A percentile compares a stretch with the other conserved stretches of the same genome.
Evolutionary conservation across 2,888 invertebrate species (phyloP).

Genomic region (Esperia sulphurella): DNA sequence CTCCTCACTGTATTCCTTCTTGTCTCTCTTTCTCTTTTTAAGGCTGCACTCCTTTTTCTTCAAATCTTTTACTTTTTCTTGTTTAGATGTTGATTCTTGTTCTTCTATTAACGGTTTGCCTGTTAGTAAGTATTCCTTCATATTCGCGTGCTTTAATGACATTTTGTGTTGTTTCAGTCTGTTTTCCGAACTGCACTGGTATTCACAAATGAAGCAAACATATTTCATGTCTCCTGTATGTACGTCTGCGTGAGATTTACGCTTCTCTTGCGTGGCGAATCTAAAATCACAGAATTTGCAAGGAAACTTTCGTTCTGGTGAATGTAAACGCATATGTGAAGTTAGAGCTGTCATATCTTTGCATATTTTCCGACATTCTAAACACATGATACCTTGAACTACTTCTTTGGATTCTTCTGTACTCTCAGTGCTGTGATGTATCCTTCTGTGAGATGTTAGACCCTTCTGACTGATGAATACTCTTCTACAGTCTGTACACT

Average conservation of each 20-base stretch:
- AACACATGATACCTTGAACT: slow-evolving; percentile 56
- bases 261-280: slow-evolving; percentile 61
- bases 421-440: slow-evolving; percentile 53
- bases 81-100: slow-evolving; percentile 38
- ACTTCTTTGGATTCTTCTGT: slow-evolving; percentile 41
- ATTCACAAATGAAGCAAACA: slow-evolving; percentile 71
- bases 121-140: slow-evolving; percentile 59
- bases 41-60: slow-evolving; percentile 36
- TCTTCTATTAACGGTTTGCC: slow-evolving; percentile 48
- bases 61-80: slow-evolving; percentile 28
- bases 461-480: slow-evolving; percentile 64
- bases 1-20: slow-evolving; percentile 14
- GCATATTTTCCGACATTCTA: slow-evolving; percentile 67
- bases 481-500: slow-evolving; percentile 61
- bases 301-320: slow-evolving; percentile 58
- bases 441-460: slow-evolving; percentile 56
- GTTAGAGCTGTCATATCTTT: slow-evolving; percentile 57
- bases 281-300: slow-evolving; percentile 71
- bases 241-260: slow-evolving; percentile 58
- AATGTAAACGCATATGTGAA: slow-evolving; percentile 66
- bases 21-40: slow-evolving; percentile 38
- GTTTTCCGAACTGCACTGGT: slow-evolving; percentile 67
- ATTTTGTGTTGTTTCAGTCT: slow-evolving; percentile 59
- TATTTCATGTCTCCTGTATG: slow-evolving; percentile 72
- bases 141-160: slow-evolving; percentile 59